Conservation (phyloP, 2,797 vertebrate genomes). For the Falco peregrinus region DNA sequence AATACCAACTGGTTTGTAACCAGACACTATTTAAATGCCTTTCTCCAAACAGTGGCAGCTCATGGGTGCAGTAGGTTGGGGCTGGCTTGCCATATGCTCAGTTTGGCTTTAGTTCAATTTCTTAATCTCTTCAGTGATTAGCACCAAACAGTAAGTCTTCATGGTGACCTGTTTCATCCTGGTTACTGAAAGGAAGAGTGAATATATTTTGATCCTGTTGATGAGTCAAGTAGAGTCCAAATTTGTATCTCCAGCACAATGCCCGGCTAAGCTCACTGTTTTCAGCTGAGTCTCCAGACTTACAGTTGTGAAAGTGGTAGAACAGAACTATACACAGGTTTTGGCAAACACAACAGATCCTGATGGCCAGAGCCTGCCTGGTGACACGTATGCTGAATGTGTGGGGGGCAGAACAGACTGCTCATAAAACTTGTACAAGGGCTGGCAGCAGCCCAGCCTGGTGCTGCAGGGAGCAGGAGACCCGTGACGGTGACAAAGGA, state of each 20-base stretch:
- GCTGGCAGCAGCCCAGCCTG: neutral
- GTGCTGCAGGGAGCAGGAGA: neutral
- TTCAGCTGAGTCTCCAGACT: neutral
- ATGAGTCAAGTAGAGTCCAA: neutral
- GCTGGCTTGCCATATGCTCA: neutral
- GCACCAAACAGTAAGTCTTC: neutral
- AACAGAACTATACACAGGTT: accelerated
- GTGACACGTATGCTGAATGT: accelerated
- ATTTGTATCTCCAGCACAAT: neutral
- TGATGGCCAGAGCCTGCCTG: neutral
- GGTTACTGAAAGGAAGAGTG: neutral
- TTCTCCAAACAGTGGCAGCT: neutral
- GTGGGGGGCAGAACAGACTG: neutral
- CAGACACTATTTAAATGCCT: neutral
- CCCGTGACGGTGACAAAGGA: neutral
- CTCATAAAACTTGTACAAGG: neutral
- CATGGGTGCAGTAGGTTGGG: neutral
- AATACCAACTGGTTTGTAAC: neutral
- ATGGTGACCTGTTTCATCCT: neutral
- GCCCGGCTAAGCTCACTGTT: accelerated
- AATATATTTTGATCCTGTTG: neutral
- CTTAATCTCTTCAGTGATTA: neutral
- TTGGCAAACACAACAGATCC: neutral
- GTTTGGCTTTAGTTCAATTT: neutral
- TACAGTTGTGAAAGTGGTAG: neutral